Base-by-base conservation (phyloP, 1,140 invertebrate genomes). In the Drosophila ironensis region DNA sequence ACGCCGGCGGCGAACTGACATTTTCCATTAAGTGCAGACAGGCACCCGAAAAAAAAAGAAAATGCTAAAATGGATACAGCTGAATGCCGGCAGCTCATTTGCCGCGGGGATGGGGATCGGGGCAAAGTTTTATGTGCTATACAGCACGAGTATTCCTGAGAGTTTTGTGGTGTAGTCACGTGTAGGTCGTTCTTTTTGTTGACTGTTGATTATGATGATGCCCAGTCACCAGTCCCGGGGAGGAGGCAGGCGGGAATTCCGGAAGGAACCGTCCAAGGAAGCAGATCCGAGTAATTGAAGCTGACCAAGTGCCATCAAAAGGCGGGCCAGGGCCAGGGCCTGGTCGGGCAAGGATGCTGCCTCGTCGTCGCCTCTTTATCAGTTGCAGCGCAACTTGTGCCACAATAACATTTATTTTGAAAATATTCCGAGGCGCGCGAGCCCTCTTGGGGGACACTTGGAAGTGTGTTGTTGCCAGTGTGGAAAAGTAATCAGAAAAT, bases 21-120 rank as follows among this genome's bases (percentile, higher is more conserved):
- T 84, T 84, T 84, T 84, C 80, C 80, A 84, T 84, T 84, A 84
- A 86, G 80, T 80, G 80, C 80, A 84, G 80, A 84, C 80, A 84
- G 70, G 70, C 59, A 56, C 53, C 54, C 28, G 28, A 50, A 37
- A 14, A 44, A 44, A 35, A 8, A 25, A 12, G 5, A 20, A 37
- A 41, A 41, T 6, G 9, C 25, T 7, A 57, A 52, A 45, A 37
- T 60, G 59, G 25, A 64, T 37, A 42, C 48, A 64, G 57, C 37
- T 40, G 41, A 38, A 35, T 44, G 61, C 63, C 44, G 22, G 48
- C 30, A 68, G 53, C 64, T 70, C 66, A 70, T 70, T 70, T 70
- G 63, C 20, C 33, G 24, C 8, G 22, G 11, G 2, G 41, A 9
- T 12, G 11, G 24, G n/a, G 6, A 4, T 3, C 11, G 20, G 27